Conservation (phyloP, 1,140 invertebrate species). For the Nautilus pompilius region DNA sequence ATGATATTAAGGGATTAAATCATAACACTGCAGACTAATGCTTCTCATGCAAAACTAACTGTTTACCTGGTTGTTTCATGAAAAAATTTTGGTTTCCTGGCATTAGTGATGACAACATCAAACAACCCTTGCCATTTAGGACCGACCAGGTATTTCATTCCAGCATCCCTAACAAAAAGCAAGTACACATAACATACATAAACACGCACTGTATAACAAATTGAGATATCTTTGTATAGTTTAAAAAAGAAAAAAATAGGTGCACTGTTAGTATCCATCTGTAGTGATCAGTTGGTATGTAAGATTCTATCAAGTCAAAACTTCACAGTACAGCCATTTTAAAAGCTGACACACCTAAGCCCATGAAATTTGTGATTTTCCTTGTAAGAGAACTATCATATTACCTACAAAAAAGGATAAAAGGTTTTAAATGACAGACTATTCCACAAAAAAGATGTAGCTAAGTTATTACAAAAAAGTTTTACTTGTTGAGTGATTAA, state of each 20-base stretch:
- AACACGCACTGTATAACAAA: neutral
- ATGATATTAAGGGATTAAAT: no score
- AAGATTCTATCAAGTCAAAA: no score
- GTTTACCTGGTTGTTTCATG: constrained; percentile 70
- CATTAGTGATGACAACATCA: constrained; percentile 91
- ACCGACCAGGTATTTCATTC: constrained; percentile 87
- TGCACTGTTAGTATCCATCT: neutral
- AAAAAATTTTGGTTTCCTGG: constrained; percentile 94
- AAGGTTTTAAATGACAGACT: no score
- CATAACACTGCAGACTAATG: no score
- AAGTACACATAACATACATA: neutral
- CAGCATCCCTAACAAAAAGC: constrained; percentile 71
- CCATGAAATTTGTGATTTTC: no score
- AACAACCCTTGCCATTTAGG: constrained; percentile 87
- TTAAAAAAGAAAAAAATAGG: neutral
- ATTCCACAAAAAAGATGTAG: no score
- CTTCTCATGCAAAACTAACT: no score
- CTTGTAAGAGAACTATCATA: no score
- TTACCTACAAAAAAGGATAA: no score
- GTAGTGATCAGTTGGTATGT: neutral
- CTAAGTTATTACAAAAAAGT: no score
- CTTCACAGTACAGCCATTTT: neutral
- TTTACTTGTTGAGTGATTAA: no score
- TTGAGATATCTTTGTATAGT: neutral
- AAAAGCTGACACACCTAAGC: neutral